A percentile compares a stretch with the other conserved stretches of the same genome.
phyloP scores from a whole-genome alignment of 2,888 invertebrate genomes.

The Nowickia ferox region DNA sequence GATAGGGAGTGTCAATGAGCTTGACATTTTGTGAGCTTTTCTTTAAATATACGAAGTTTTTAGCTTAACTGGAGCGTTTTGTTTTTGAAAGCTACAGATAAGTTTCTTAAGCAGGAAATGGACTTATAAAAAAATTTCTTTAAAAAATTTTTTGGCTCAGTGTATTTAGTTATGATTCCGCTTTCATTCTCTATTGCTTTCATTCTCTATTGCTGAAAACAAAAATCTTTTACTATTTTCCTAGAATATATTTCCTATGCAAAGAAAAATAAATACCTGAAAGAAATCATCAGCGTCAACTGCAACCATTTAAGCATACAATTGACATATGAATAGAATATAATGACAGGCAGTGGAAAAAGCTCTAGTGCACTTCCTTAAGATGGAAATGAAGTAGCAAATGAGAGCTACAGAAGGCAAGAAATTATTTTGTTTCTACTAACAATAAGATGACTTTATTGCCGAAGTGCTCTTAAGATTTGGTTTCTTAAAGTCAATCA shows the following conservation, averaged over 20 bases:
- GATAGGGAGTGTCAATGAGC: too few species aligned
- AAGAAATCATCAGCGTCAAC: constrained; percentile 46
- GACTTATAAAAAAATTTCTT: neutral
- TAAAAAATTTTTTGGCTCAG: neutral
- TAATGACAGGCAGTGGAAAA: constrained; percentile 35
- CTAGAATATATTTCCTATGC: constrained; percentile 38
- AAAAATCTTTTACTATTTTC: constrained; percentile 29
- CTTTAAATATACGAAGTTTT: too few species aligned
- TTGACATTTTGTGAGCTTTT: too few species aligned
- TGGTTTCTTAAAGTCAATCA: too few species aligned
- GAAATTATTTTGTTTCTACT: too few species aligned
- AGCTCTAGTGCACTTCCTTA: constrained; percentile 49
- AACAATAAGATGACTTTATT: too few species aligned
- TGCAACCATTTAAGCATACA: constrained; percentile 76
- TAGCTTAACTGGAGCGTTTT: too few species aligned
- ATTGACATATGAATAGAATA: constrained; percentile 80
- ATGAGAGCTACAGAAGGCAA: constrained; percentile 25
- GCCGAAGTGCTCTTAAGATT: too few species aligned
- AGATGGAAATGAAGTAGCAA: constrained; percentile 27
- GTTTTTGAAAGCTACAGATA: too few species aligned
- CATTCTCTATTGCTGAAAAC: constrained; percentile 36
- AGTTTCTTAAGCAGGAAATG: too few species aligned
- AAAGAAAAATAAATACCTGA: constrained; percentile 66
- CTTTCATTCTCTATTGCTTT: neutral
- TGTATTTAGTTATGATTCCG: neutral